Evolutionary conservation across 2,888 invertebrate species (phyloP).

Genomic region (Stictocephala bisonia): DNA sequence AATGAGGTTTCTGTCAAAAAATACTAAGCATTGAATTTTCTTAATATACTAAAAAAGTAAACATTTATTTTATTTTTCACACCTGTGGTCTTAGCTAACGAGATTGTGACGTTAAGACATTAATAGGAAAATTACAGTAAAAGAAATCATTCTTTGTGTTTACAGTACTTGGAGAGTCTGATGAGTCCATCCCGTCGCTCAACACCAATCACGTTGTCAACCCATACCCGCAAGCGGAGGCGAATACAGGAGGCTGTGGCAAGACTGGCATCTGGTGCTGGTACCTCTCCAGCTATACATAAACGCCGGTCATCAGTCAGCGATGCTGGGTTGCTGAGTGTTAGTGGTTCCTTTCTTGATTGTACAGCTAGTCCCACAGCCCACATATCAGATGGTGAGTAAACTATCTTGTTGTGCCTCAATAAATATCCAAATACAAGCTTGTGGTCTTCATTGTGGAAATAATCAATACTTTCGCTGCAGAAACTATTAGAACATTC

Average conservation of each 20-base stretch:
- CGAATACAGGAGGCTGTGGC: conserved; percentile 74
- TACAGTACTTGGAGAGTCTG: conserved; percentile 65
- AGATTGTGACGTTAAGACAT: too few relatives aligned
- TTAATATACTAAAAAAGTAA: too few relatives aligned
- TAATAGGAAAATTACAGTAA: too few relatives aligned
- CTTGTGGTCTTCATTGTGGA: too few relatives aligned
- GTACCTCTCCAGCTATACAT: conserved; percentile 68
- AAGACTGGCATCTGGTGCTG: conserved; percentile 67
- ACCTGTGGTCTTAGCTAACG: too few relatives aligned
- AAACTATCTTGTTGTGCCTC: too few relatives aligned
- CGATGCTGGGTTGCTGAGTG: conserved; percentile 85
- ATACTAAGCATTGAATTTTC: too few relatives aligned
- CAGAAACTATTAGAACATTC: too few relatives aligned
- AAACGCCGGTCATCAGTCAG: conserved; percentile 89
- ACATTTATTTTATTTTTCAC: not conserved
- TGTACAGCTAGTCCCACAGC: conserved; percentile 83
- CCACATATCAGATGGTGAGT: conserved; percentile 62
- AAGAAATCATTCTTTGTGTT: too few relatives aligned
- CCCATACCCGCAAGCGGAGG: conserved; percentile 78
- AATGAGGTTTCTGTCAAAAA: too few relatives aligned
- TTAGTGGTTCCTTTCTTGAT: conserved; percentile 90
- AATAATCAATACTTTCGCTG: not conserved
- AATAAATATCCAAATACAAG: too few relatives aligned
- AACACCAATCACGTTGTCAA: conserved; percentile 42
- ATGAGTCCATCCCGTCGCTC: conserved; percentile 60